phyloP scores from a whole-genome alignment of 2,888 invertebrate species.

The Lypha dubia region DNA sequence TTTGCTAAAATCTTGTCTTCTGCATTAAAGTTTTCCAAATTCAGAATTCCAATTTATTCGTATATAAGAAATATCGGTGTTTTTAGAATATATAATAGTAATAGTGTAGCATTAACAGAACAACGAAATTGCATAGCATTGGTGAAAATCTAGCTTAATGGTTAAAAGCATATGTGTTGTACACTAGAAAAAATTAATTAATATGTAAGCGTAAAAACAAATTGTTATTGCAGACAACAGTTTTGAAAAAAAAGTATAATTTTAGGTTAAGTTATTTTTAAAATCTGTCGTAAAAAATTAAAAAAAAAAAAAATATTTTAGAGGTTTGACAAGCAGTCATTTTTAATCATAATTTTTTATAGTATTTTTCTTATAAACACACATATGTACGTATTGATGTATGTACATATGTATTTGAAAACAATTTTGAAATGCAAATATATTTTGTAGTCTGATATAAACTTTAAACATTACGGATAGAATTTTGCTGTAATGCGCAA shows the following conservation, averaged over 20 bases:
- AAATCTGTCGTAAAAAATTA: background rate
- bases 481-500: slow-evolving; percentile 82
- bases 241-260: background rate
- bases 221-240: background rate
- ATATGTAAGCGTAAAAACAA: slow-evolving; percentile 23
- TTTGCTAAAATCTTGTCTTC: slow-evolving; percentile 19
- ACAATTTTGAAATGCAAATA: too few species aligned
- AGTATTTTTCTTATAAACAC: background rate
- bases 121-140: slow-evolving; percentile 35
- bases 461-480: slow-evolving; percentile 73
- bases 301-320: too few species aligned
- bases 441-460: background rate
- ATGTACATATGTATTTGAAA: too few species aligned
- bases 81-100: slow-evolving; percentile 27
- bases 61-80: slow-evolving; percentile 33
- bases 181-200: background rate
- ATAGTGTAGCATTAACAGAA: slow-evolving; percentile 5
- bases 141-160: background rate
- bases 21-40: slow-evolving; percentile 25
- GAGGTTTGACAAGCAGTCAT: background rate
- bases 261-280: background rate
- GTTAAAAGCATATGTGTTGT: background rate
- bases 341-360: background rate
- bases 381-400: too few species aligned
- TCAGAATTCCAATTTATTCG: slow-evolving; percentile 51